Evolutionary conservation across 2,797 vertebrate species (phyloP), one percentile per base, ranked within the genome.

Genomic region (Rachycentron canadum): DNA sequence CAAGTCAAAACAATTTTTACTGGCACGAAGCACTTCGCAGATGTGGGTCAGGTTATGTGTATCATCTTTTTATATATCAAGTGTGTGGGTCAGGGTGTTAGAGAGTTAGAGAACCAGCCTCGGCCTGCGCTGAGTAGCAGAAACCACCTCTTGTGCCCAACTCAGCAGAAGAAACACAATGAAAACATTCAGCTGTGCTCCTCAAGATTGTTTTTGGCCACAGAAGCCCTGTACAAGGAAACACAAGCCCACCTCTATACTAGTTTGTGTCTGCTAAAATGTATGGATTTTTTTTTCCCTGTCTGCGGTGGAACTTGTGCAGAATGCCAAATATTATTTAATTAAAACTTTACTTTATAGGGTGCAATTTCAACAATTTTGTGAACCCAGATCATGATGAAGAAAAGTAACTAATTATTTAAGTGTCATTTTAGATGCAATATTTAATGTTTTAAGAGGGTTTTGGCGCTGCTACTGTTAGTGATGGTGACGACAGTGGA

Each of bases 141-240:
- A 91, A 93, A 88, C 72, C 79, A 79, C 78, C 88, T 89, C 85
- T 49, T 56, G 88, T 92, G 90, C 91, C 88, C 93, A 89, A 81
- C 92, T 94, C 93, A 94, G 94, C 93, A 93, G 75, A 92, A 92
- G 90, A 91, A 94, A 93, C 89, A 92, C 91, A 95, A 94, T 93
- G 92, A 94, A 95, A 94, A 95, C 94, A 94, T 94, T 95, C 80
- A 95, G 88, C 92, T 85, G 82, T 89, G 89, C 89, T 91, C 88
- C 85, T 87, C 40, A 13, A 94, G 88, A 95, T 95, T 95, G 93
- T 91, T 95, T 92, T 95, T 95, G 95, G 95, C 94, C 79, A 45
- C 79, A 79, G 84, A 76, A 82, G 74, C 81, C 85, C 88, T 87
- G 91, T 88, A 89, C 83, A 89, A 94, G 91, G 93, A 94, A 95